Evolutionary conservation across 2,113 vertebrate species (phyloP), one percentile per base, ranked within the genome.

Genomic region (Mirounga angustirostris): DNA sequence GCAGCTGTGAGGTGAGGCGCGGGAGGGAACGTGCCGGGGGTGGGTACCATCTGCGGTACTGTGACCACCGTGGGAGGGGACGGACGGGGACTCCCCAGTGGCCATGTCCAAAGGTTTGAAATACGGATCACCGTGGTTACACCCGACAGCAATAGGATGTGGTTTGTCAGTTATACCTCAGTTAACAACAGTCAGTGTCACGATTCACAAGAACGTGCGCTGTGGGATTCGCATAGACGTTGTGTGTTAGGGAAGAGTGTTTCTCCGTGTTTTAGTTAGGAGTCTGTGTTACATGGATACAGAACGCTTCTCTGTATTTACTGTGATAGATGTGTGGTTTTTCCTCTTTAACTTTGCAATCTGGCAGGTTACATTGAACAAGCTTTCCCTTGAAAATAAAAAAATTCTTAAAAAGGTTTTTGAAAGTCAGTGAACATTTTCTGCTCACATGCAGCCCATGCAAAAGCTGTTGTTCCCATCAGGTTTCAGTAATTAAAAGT

Each of bases 341-440:
- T 61, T 61, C 67, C 12, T 69, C 30, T 33, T 69, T 69, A n/a
- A 67, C 18, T 18, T 69, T 36, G 15, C 33, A n/a, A 33, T n/a
- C 30, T n/a, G 16, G 33, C 33, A 67, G 65, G 33, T 67, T 33
- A 63, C 26, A 28, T 63, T 63, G 18, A 6, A 69, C 67, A 69
- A 36, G 33, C 33, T 69, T 69, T 69, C 67, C 19, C 15, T n/a
- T 69, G 33, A n/a, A 69, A 69, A 69, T 69, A 16, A 69, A 69
- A 69, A 36, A 19, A 33, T 7, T 90, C 79, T 30, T 63, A 5
- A 30, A 6, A 50, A 78, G 36, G n/a, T 50, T 74, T 79, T 78
- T 28, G 43, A 79, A 91, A 95, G 40, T 43, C 33, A 88, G 40
- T 65, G 58, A 7, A 24, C 16, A 69, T 97, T 97, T 84, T 52